Evolutionary conservation across 1,140 invertebrate genomes (phyloP), one percentile per base, ranked within the genome.

Genomic region (Stegodyphus mimosarum): DNA sequence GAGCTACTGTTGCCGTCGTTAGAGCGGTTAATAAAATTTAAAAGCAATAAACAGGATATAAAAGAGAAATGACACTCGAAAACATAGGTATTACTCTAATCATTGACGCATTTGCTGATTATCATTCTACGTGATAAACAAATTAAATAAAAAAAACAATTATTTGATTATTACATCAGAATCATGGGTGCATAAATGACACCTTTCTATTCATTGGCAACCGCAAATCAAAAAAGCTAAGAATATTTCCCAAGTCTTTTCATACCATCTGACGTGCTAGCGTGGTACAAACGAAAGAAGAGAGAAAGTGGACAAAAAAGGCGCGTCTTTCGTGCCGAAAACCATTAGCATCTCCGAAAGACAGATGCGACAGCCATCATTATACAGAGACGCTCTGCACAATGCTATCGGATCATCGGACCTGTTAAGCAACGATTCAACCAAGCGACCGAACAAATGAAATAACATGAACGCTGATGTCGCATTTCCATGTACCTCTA

Each of bases 341-440:
- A 80, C 77, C 77, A 80, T 80, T 80, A 80, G 51, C 67, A n/a
- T 15, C 13, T 66, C 18, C 49, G 18, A 71, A 60, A 80, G 77
- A 80, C 77, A 80, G 77, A 80, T 55, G 77, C 53, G 77, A 80
- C 77, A 80, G 50, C 50, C 64, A 63, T 71, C 67, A 55, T 70
- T 55, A 80, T 55, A 71, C 77, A 51, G n/a, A 52, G 50, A 53
- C 76, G 18, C 51, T 6, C 48, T 33, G 66, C 53, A 80, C 77
- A 80, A 80, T 80, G 77, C 77, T 71, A 80, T 80, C 77, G 52
- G 67, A 64, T 71, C 69, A 69, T 53, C 77, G 64, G 76, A 53
- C 50, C 51, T 73, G 71, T 73, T 73, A 73, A 51, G 51, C 71
- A 73, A 73, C 52, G 51, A 51, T 67, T 17, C 64, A 67, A n/a